Evolutionary conservation across 2,113 vertebrate genomes (phyloP).

Genomic region (Trochalopteron elliotii): DNA sequence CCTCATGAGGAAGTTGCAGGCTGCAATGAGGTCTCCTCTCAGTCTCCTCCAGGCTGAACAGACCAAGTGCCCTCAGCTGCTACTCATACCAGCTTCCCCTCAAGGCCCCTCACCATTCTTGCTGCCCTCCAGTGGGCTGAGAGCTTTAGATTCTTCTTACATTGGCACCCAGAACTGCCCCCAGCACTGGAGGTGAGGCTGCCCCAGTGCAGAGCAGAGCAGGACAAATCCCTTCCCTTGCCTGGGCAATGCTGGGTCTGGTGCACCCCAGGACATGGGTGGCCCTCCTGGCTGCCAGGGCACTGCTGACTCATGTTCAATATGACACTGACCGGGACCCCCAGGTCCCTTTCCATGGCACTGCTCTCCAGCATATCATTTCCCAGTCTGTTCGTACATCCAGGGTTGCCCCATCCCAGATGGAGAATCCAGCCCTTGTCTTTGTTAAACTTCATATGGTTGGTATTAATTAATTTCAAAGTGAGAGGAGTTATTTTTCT

Average conservation of each 20-base stretch:
- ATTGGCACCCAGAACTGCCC: too few relatives aligned
- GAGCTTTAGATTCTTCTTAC: too few relatives aligned
- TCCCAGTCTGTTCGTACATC: accelerated
- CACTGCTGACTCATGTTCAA: accelerated
- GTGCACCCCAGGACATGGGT: accelerated
- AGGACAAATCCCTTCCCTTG: background rate
- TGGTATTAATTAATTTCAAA: background rate
- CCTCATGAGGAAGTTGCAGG: too few relatives aligned
- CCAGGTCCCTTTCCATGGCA: background rate
- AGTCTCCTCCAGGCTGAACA: too few relatives aligned
- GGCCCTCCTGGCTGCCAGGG: background rate
- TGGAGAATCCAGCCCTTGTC: background rate
- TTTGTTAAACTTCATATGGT: too few relatives aligned
- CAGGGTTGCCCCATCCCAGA: background rate
- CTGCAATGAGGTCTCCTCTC: too few relatives aligned
- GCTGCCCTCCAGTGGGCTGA: too few relatives aligned
- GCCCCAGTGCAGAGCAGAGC: background rate
- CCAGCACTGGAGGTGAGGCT: too few relatives aligned
- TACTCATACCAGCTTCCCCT: too few relatives aligned
- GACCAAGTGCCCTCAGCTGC: too few relatives aligned
- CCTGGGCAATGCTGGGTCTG: accelerated
- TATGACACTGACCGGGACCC: accelerated
- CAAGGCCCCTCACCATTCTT: too few relatives aligned
- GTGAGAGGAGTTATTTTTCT: background rate
- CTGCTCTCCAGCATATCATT: background rate